These are phyloP conservation scores for Nephrocerus scutellatus DNA, from an alignment of 2,888 invertebrate genomes.

Conservation along the genomic window DNA sequence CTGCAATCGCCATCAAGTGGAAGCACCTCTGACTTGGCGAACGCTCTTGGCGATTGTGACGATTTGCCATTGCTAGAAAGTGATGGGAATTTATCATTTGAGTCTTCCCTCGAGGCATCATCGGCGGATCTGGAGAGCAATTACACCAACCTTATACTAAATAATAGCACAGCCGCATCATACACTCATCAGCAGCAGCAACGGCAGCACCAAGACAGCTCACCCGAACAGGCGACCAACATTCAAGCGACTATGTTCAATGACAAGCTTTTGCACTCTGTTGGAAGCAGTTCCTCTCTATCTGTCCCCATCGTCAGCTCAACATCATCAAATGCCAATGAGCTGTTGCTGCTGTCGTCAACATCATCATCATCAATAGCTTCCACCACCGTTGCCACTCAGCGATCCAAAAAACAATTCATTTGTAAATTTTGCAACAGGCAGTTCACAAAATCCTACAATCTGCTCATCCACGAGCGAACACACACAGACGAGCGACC, in stretches of 20 bases:
- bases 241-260: slow-evolving; percentile 45
- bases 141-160: slow-evolving; percentile 65
- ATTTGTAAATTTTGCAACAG: slow-evolving; percentile 97
- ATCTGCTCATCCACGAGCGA: slow-evolving; percentile 92
- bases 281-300: slow-evolving; percentile 17
- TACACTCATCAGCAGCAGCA: slow-evolving; percentile 17
- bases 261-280: slow-evolving; percentile 34
- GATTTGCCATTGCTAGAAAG: slow-evolving; percentile 64
- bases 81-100: slow-evolving; percentile 63
- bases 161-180: slow-evolving; percentile 49
- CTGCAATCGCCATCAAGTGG: slow-evolving; percentile 52
- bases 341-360: slow-evolving; percentile 16
- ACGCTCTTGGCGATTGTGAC: slow-evolving; percentile 63
- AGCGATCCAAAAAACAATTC: slow-evolving; percentile 93
- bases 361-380: slow-evolving; percentile 10
- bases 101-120: slow-evolving; percentile 50
- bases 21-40: slow-evolving; percentile 39
- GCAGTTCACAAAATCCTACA: slow-evolving; percentile 96
- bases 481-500: slow-evolving; percentile 97
- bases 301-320: slow-evolving; percentile 10
- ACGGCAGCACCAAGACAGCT: slow-evolving; percentile 8
- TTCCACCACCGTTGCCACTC: slow-evolving; percentile 30
- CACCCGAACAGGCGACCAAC: slow-evolving; percentile 24
- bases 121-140: slow-evolving; percentile 53
- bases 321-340: background rate